Conservation (phyloP, 2,797 vertebrate genomes). For the Phalanger gymnotis region DNA sequence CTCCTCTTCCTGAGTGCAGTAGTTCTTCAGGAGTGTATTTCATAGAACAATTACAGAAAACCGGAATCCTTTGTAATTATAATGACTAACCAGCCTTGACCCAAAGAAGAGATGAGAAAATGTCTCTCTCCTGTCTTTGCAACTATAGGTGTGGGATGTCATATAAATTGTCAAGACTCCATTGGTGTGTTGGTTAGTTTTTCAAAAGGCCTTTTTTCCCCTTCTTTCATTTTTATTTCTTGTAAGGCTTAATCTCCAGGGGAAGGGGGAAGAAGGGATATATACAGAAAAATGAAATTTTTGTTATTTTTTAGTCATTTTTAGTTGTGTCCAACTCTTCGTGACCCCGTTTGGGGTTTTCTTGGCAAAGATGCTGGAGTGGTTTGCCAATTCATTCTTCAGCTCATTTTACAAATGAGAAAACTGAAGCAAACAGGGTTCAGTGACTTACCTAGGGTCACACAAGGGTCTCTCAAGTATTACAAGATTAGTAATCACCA, state of each 20-base stretch:
- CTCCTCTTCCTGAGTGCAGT: neutral
- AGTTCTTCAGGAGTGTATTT: neutral
- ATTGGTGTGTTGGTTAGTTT: neutral
- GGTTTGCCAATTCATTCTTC: neutral
- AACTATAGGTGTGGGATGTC: neutral
- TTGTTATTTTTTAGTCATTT: neutral
- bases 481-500: constrained; percentile 9
- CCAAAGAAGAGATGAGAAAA: neutral
- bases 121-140: neutral
- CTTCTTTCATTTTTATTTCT: neutral
- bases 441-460: neutral
- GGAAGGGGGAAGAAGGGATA: neutral
- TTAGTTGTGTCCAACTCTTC: neutral
- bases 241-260: neutral
- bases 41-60: neutral
- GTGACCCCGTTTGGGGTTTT: neutral
- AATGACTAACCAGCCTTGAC: neutral
- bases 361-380: neutral
- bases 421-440: neutral
- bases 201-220: neutral
- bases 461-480: constrained; percentile 33
- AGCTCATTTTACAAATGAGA: neutral
- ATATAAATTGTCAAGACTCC: neutral
- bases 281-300: neutral
- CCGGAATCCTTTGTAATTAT: neutral